Evolutionary conservation across 37 sponge, comb jelly and placozoan genomes (phyloP), one percentile per base, ranked within the genome.

Genomic region (Beroe forskalii): DNA sequence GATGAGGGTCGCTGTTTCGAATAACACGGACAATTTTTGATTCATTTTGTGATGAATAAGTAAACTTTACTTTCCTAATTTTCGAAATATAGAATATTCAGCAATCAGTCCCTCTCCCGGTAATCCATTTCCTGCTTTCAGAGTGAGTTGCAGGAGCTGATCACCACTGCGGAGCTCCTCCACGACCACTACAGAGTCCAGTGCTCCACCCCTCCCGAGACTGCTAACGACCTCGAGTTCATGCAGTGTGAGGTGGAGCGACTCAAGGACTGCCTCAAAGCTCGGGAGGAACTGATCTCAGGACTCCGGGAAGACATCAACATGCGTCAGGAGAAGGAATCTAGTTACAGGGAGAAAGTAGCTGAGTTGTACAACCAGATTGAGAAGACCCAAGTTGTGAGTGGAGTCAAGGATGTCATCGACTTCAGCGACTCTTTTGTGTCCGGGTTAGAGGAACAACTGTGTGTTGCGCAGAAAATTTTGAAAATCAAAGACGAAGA

Each of bases 141-240:
- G 55, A 48, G 55, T 48, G 86, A 80, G 31, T 48, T 80, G 6
- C 86, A 80, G 38, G 86, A 80, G 55, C 40, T 80, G 48, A 80
- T 80, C n/a, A 80, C 86, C 25, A 80, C 86, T 23, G 86, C 86
- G 42, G 86, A 80, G 86, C 86, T 80, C 1, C 86, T 80, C 14
- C 86, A 80, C 28, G 86, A 43, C 43, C 86, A 44, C 24, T 41
- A 41, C 86, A 27, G 72, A 9, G 55, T 43, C 24, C 55, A 41
- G 30, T 80, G 86, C 28, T 44, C 55, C 25, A 80, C 86, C 25
- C 86, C 86, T n/a, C 86, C 86, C 1, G 86, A 80, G n/a, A 69
- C 27, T 20, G 32, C 72, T 36, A 64, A 8, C 3, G 55, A 44
- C 27, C 2, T 80, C 4, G 86, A 80, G 55, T 37, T 42, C 55